These are phyloP conservation scores for Odocoileus virginianus DNA, from an alignment of 2,113 vertebrate species.

Conservation along the genomic window DNA sequence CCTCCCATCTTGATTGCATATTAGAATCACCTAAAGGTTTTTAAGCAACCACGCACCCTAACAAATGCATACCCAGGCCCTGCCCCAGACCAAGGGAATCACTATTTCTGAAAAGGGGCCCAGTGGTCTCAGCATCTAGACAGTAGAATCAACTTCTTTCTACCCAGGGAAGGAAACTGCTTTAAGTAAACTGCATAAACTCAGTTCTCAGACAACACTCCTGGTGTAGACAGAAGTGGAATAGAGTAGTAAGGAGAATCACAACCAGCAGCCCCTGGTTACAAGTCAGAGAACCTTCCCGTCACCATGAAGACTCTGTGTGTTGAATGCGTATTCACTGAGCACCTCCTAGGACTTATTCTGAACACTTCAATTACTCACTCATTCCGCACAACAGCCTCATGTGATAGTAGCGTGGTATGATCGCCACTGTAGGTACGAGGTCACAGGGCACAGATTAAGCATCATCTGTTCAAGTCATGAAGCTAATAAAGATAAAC, in stretches of 20 bases:
- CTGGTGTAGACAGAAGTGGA: not conserved
- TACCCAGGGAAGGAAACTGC: not conserved
- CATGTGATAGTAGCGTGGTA: not conserved
- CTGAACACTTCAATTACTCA: not conserved
- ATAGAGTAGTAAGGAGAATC: rapidly evolving
- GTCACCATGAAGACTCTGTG: not conserved
- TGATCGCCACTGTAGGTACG: not conserved
- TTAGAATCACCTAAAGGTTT: not conserved
- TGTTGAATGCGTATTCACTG: not conserved
- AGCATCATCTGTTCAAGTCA: not conserved
- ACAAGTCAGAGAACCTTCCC: not conserved
- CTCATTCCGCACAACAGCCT: not conserved
- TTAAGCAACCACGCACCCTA: not conserved
- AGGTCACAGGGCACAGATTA: not conserved
- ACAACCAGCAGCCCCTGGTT: too few species aligned
- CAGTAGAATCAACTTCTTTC: not conserved
- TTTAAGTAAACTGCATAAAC: not conserved
- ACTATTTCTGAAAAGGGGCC: not conserved
- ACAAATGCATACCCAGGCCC: too few species aligned
- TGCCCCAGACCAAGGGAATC: not conserved
- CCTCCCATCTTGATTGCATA: too few species aligned
- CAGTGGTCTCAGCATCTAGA: not conserved
- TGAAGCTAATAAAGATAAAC: not conserved
- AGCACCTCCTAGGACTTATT: not conserved
- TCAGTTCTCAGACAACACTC: not conserved